Evolutionary conservation across 2,113 vertebrate species (phyloP).

Genomic region (Polyodon spathula): DNA sequence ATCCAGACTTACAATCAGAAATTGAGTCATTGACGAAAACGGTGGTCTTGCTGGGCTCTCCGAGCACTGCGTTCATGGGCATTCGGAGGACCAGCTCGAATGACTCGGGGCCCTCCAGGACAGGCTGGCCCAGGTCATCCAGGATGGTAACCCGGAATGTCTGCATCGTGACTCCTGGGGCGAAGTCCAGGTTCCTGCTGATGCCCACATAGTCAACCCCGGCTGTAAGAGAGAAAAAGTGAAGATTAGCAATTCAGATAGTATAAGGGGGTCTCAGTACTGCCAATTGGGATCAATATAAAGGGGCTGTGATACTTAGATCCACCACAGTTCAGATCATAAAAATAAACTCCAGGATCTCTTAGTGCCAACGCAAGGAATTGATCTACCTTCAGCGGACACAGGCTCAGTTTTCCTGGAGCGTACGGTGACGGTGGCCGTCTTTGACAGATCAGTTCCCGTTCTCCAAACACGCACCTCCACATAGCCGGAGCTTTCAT

Average conservation of each 20-base stretch:
- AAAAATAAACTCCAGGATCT: no score
- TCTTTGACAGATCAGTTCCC: conserved; percentile 70
- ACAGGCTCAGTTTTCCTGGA: conserved; percentile 65
- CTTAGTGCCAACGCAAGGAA: no score
- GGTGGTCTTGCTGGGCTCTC: conserved; percentile 66
- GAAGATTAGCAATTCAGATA: no score
- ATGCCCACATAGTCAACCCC: conserved; percentile 72
- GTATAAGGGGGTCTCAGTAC: no score
- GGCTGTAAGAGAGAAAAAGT: conserved; percentile 47
- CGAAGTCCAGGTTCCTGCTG: conserved; percentile 68
- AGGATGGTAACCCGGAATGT: conserved; percentile 68
- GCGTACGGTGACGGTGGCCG: conserved; percentile 55
- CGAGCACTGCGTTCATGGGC: conserved; percentile 64
- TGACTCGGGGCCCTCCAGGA: conserved; percentile 65
- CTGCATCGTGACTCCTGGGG: conserved; percentile 64
- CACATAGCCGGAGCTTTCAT: conserved; percentile 63
- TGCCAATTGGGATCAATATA: no score
- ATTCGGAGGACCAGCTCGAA: conserved; percentile 69
- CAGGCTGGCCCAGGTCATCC: conserved; percentile 63
- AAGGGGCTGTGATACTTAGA: no score
- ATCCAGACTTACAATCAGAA: conserved; percentile 57
- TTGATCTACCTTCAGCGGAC: conserved; percentile 64
- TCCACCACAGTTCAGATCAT: no score
- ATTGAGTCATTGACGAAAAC: conserved; percentile 64
- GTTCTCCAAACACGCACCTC: conserved; percentile 71